Evolutionary conservation across 37 sponge, comb jelly and placozoan genomes (phyloP).

Genomic region (Chondrilla cf. caribensis): DNA sequence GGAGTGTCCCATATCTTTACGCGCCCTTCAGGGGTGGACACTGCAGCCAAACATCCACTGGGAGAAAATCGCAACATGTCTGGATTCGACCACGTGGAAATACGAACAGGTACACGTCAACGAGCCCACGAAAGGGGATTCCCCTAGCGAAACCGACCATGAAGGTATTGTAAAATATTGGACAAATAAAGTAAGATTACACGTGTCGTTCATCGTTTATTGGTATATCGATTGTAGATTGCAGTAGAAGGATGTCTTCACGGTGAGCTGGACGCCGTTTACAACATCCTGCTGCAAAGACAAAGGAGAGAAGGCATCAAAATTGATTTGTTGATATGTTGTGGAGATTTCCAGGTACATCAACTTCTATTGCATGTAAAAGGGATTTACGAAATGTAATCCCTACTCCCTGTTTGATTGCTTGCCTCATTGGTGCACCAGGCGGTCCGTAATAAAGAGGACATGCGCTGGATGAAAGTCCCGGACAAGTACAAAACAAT

Average conservation of each 20-base stretch:
- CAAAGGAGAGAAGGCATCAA: conserved; percentile 69
- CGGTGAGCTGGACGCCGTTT: conserved; percentile 92
- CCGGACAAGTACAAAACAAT: conserved; percentile 88
- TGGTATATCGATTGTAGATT: conserved; percentile 42
- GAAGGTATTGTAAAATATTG: neutral
- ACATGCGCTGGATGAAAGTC: conserved; percentile 84
- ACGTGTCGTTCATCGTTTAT: too few relatives aligned
- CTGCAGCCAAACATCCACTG: neutral
- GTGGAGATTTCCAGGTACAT: conserved; percentile 98
- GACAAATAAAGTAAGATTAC: too few relatives aligned
- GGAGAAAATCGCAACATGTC: neutral
- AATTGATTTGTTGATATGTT: conserved; percentile 90
- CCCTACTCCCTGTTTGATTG: neutral
- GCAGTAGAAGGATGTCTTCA: conserved; percentile 96
- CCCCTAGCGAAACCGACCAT: neutral
- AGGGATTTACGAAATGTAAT: neutral
- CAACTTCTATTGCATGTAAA: too few relatives aligned
- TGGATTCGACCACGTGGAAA: neutral
- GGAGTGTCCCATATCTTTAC: conserved; percentile 12
- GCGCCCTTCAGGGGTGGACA: neutral
- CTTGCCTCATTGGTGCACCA: too few relatives aligned
- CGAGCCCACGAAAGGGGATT: neutral
- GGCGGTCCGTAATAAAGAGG: conserved; percentile 79
- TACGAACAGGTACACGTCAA: neutral
- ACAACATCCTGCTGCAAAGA: conserved; percentile 49